Evolutionary conservation across 2,888 invertebrate genomes (phyloP).

Genomic region (Operophtera brumata): DNA sequence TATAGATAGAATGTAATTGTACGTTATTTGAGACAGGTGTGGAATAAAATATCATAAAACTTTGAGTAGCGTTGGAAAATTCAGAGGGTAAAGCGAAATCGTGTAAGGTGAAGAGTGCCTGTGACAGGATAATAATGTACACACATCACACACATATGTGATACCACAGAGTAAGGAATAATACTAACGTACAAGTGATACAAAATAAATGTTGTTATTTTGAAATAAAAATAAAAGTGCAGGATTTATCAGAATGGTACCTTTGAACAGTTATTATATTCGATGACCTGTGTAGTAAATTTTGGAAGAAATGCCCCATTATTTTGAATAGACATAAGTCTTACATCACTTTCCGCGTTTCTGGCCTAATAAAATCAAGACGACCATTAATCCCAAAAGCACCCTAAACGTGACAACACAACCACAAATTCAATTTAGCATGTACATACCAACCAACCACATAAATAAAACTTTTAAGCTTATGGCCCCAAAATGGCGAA

Average conservation of each 20-base stretch:
- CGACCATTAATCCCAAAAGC: constrained; percentile 15
- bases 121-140: constrained; percentile 9
- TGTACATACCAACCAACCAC: constrained; percentile 34
- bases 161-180: no score
- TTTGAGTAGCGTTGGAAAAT: constrained; percentile 18
- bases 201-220: constrained; percentile 1
- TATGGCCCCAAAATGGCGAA: constrained; percentile 55
- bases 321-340: background rate
- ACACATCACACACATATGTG: no score
- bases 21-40: constrained; percentile 30
- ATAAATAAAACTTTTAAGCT: constrained; percentile 54
- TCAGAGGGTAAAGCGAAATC: constrained; percentile 16
- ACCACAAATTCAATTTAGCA: constrained; percentile 25
- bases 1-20: constrained; percentile 31
- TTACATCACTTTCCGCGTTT: constrained; percentile 1
- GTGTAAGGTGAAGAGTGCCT: constrained; percentile 4
- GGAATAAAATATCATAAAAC: constrained; percentile 24
- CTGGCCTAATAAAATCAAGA: constrained; percentile 20
- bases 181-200: no score
- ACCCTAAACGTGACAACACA: constrained; percentile 22
- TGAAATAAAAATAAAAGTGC: background rate
- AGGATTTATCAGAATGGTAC: background rate
- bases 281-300: background rate
- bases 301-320: background rate
- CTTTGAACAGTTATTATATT: no score